Percentiles rank a stretch among this genome's conserved stretches.
Conservation (phyloP, 2,888 invertebrate genomes). For the Erebia epiphron region DNA sequence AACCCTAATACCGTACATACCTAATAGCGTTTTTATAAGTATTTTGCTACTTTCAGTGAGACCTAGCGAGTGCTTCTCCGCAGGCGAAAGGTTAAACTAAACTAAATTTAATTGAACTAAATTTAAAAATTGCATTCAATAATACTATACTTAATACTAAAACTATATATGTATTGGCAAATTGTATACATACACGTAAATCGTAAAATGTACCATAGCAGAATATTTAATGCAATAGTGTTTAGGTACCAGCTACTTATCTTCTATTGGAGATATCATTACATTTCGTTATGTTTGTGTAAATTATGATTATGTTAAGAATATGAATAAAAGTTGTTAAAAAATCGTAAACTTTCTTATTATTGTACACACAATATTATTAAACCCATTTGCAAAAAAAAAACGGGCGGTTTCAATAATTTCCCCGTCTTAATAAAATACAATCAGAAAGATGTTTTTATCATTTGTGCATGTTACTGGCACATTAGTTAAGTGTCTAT, state of each 20-base stretch:
- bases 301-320: constrained; percentile 71
- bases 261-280: constrained; percentile 57
- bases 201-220: constrained; percentile 1
- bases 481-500: too few species aligned
- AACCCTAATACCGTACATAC: neutral
- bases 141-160: neutral
- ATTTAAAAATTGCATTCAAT: constrained; percentile 9
- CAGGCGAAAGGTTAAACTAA: too few species aligned
- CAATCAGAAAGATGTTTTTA: too few species aligned
- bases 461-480: too few species aligned
- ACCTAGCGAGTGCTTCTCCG: too few species aligned
- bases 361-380: constrained; percentile 19
- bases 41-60: neutral
- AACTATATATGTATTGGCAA: neutral
- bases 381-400: too few species aligned
- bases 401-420: too few species aligned
- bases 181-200: neutral
- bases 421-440: too few species aligned
- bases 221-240: constrained; percentile 21
- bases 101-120: neutral
- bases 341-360: constrained; percentile 54
- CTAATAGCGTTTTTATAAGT: neutral
- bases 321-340: constrained; percentile 78
- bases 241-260: constrained; percentile 32
- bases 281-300: constrained; percentile 80